Base-by-base conservation (phyloP, 2,888 invertebrate species). In the Branchellion lobata region DNA sequence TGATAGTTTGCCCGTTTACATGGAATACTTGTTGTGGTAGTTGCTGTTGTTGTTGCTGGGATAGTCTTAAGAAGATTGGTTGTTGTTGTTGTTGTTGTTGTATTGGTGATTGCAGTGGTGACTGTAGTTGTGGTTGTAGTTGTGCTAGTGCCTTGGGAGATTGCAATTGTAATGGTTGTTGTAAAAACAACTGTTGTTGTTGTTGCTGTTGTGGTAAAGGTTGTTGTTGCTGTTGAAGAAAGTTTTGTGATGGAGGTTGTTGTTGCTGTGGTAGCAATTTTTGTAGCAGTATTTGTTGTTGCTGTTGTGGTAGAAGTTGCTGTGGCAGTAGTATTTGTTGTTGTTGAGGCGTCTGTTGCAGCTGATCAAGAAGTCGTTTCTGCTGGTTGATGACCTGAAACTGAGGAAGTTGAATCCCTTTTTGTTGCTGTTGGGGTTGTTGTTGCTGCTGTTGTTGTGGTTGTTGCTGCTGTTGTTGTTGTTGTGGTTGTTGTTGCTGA, bases 31-130 rank as follows among this genome's bases (percentile, higher is more conserved):
- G 61, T 5, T 8, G n/a, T 8, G 8, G 61, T 57, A 14, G 61
- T 57, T 57, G 61, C 21, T 57, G 61, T 57, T 18, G 61, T 57
- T 57, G 61, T 57, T 57, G 61, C 21, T 57, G 61, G 24, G 61
- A 57, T 3, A 57, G n/a, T 57, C 61, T 57, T 47, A 47, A 47
- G 18, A 14, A 47, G 18, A 47, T 47, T 8, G 47, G 47, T 18
- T 47, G 47, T 47, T 47, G 47, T 18, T 47, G 47, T 18, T 47
- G 47, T 47, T 47, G 47, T 47, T 47, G 8, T 8, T 47, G 47
- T 47, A 18, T 8, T 47, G 8, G 47, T 14, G 47, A 47, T n/a
- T n/a, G n/a, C n/a, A n/a, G n/a, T n/a, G n/a, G n/a, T n/a, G n/a
- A n/a, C 21, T 57, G 61, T n/a, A 57, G 61, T n/a, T 3, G n/a